Evolutionary conservation across 2,113 vertebrate species (phyloP).

Genomic region (Prionailurus viverrinus): DNA sequence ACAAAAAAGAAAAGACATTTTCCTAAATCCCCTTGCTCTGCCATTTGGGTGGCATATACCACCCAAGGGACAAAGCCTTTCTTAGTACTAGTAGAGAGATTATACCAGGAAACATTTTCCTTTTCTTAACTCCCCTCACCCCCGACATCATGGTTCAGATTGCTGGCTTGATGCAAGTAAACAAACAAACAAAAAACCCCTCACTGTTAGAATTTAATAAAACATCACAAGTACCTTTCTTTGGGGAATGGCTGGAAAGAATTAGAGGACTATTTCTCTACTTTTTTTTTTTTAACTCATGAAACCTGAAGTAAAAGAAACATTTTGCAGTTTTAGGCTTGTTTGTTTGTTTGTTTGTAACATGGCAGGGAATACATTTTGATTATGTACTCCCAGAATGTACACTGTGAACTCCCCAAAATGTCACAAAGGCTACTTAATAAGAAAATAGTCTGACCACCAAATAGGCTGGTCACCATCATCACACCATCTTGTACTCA

Average conservation of each 20-base stretch:
- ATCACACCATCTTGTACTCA: not conserved
- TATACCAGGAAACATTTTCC: not conserved
- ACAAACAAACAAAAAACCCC: slow-evolving; percentile 29
- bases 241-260: slow-evolving; percentile 11
- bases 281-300: not conserved
- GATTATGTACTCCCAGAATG: not conserved
- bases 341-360: slow-evolving; percentile 24
- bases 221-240: slow-evolving; percentile 8
- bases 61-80: not conserved
- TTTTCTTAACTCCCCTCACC: not conserved
- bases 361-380: not conserved
- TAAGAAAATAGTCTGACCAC: not conserved
- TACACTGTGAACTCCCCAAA: not conserved
- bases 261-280: slow-evolving; percentile 21
- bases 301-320: slow-evolving; percentile 56
- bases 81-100: not conserved
- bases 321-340: not conserved
- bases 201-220: slow-evolving; percentile 35
- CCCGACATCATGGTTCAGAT: not conserved
- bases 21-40: not conserved
- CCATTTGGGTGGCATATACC: not conserved
- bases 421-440: not conserved
- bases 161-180: slow-evolving; percentile 3
- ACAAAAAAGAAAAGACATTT: slow-evolving; percentile 7
- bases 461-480: too few species aligned